Evolutionary conservation across 2,797 vertebrate species (phyloP), one percentile per base, ranked within the genome.

Genomic region (Enteromius mattozi): DNA sequence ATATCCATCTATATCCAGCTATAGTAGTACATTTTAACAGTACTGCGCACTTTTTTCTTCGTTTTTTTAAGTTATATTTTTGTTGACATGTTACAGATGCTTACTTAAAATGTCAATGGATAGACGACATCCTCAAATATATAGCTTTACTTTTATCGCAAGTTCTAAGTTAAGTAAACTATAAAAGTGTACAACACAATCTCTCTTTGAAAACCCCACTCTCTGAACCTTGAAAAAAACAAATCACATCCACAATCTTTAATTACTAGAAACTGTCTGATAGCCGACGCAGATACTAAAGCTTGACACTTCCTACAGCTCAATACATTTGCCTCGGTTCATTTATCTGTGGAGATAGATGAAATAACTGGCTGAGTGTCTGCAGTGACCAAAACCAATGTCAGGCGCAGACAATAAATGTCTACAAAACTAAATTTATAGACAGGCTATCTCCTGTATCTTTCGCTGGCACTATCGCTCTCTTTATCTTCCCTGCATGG

Each of bases 361-460:
- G 54, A 61, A 77, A 47, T 24, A 61, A 78, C 75, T 68, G 35
- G 40, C 6, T 17, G 27, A 49, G 66, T 70, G 42, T 88, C 74
- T 47, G 19, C 56, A 81, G 35, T 54, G 65, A 80, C 78, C 47
- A 65, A 83, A 78, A 69, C 49, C 56, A 69, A 37, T 84, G 85
- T 87, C 81, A 69, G 30, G 51, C 30, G 33, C 71, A 84, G 61
- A 83, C 80, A 81, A 78, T 88, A 86, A 85, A 87, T 56, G 49
- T 42, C 72, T 81, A 75, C 17, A 33, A 65, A 71, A n/a, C 65
- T 51, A 61, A 79, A 86, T 88, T 80, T 86, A 85, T 78, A 14
- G 75, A 66, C 66, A 71, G 33, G 21, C 42, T 54, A 16, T 78
- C 45, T 63, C 6, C 33, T 59, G 8, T 54, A 14, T 4, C 37